Evolutionary conservation across 2,888 invertebrate genomes (phyloP), one percentile per base, ranked within the genome.

Genomic region (Glaucopsyche alexis): DNA sequence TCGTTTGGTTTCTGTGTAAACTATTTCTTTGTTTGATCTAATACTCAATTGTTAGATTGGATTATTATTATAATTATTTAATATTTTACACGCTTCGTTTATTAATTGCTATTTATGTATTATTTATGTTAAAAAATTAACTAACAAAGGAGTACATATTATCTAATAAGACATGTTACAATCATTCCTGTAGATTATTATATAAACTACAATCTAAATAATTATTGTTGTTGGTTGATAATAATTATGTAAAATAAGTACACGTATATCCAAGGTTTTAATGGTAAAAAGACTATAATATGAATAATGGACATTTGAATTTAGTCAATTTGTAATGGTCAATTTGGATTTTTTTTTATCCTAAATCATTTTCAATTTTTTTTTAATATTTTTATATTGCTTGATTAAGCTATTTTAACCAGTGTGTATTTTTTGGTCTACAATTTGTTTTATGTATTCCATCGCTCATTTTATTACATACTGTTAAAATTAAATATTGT

Each of bases 211-310:
- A 45, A 49, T 69, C 13, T 29, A 14, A 69, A 69, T 69, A 14
- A 49, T 69, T 29, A 29, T 29, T 69, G 69, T 69, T 69, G 69
- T 49, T 69, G 49, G 19, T 69, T 49, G 69, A 69, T 69, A 69
- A 69, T 29, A 47, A 69, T 14, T 69, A 69, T 69, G 29, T 69
- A 19, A 19, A 47, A 69, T 69, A 69, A 47, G 47, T 69, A 49
- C 42, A 66, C 49, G 47, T 38, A 69, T 69, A 19, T 14, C 69
- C 69, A 49, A 14, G 16, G 49, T 69, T 19, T 2, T 55, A 55
- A 47, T 13, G 4, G 9, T 29, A 55, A 55, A 9, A 1, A 29
- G 14, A 13, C 14, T 13, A 5, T 60, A 60, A 38, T 29, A 29
- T 29, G 13, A 38, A 16, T 55, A 38, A 9, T 29, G 2, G 13